These are phyloP conservation scores for Temnothorax ravouxi DNA, from an alignment of 2,888 invertebrate species.

Conservation along the genomic window DNA sequence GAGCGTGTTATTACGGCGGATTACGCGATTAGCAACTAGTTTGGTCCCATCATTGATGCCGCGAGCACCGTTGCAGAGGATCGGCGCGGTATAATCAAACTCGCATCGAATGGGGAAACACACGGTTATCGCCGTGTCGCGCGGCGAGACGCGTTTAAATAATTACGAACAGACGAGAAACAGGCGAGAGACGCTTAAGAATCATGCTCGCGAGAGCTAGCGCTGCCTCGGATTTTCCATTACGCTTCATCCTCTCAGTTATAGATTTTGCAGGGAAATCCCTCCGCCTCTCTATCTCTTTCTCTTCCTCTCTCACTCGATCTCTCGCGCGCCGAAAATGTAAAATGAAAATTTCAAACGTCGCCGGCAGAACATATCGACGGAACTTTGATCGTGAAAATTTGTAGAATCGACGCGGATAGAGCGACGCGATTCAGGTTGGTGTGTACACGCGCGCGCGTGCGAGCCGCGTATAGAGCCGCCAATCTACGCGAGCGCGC, in stretches of 20 bases:
- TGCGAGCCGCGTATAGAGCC: conserved; percentile 7
- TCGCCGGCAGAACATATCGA: conserved; percentile 46
- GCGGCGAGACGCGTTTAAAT: background rate
- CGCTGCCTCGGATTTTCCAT: background rate
- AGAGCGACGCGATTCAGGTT: conserved; percentile 16
- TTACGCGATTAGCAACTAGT: conserved; percentile 61
- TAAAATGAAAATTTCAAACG: conserved; percentile 53
- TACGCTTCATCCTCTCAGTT: background rate
- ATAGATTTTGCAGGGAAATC: background rate
- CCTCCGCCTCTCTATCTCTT: background rate
- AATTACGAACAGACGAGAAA: background rate
- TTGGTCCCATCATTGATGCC: conserved; percentile 50
- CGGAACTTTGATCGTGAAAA: conserved; percentile 48
- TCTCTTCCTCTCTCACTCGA: background rate
- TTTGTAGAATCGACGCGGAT: conserved; percentile 44
- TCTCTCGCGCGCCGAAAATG: background rate
- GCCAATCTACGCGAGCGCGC: conserved; percentile 20
- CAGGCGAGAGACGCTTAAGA: background rate
- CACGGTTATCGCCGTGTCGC: conserved; percentile 7
- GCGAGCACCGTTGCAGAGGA: conserved; percentile 32
- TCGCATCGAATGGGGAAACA: conserved; percentile 34
- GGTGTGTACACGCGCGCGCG: background rate
- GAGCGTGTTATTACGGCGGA: conserved; percentile 59
- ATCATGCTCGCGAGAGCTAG: background rate
- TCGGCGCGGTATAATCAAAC: conserved; percentile 47